phyloP scores from a whole-genome alignment of 1,140 invertebrate species.

The Aleiodes sp. region DNA sequence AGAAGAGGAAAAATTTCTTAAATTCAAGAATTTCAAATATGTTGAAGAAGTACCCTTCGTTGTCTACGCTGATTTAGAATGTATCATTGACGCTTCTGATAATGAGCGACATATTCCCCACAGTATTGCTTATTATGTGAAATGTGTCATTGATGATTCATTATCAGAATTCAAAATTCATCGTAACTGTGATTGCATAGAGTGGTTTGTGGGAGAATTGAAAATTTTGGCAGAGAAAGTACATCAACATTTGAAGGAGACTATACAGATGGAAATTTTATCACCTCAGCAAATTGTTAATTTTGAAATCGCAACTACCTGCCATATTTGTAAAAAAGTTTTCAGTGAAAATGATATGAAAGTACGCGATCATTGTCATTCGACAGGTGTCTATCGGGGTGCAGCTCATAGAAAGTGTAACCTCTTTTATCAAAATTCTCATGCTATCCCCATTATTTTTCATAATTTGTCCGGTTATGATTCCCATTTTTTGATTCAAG shows the following conservation, averaged over 20 bases:
- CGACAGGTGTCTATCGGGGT: not conserved
- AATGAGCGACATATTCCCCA: not conserved
- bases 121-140: slow-evolving; percentile 16
- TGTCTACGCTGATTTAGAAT: slow-evolving; percentile 33
- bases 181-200: slow-evolving; percentile 32
- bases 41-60: not conserved
- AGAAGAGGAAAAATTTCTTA: not conserved
- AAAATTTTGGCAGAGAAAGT: slow-evolving; percentile 38
- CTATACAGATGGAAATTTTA: slow-evolving; percentile 21
- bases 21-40: not conserved
- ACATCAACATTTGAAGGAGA: slow-evolving; percentile 23
- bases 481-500: slow-evolving; percentile 41
- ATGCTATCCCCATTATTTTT: no score
- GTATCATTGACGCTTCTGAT: slow-evolving; percentile 1
- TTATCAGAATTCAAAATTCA: slow-evolving; percentile 18
- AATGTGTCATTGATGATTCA: slow-evolving; percentile 23
- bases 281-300: not conserved
- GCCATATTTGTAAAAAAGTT: slow-evolving; percentile 42
- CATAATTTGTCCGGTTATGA: slow-evolving; percentile 37
- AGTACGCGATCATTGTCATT: slow-evolving; percentile 29
- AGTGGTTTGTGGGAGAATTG: slow-evolving; percentile 45
- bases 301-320: slow-evolving; percentile 10
- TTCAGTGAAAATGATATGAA: slow-evolving; percentile 35
- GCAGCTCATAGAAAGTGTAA: not conserved
- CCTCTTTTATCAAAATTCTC: slow-evolving; percentile 26